Evolutionary conservation across 2,113 vertebrate species (phyloP).

Genomic region (Dicentrarchus labrax): DNA sequence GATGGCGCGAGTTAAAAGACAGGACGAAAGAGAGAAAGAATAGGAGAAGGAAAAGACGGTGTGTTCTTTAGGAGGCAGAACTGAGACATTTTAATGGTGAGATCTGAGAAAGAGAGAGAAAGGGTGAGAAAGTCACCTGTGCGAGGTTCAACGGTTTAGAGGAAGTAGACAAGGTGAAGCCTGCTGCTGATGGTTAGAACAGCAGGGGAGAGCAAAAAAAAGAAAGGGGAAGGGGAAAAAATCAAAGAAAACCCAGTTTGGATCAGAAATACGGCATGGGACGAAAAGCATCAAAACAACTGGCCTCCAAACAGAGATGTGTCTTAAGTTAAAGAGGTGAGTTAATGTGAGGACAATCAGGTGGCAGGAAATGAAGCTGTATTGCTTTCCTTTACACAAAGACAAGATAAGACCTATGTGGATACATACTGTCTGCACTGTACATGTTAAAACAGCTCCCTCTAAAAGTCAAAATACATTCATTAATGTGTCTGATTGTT

Average conservation of each 20-base stretch:
- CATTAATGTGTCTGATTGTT: not conserved
- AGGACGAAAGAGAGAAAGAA: slow-evolving; percentile 26
- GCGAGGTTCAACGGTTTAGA: slow-evolving; percentile 50
- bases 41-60: slow-evolving; percentile 17
- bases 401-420: not conserved
- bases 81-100: not conserved
- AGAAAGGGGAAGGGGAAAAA: slow-evolving; percentile 18
- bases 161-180: slow-evolving; percentile 41
- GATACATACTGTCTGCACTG: not conserved
- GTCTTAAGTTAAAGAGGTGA: not conserved
- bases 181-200: not conserved
- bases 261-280: slow-evolving; percentile 20
- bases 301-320: slow-evolving; percentile 25
- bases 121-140: slow-evolving; percentile 22
- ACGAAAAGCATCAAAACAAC: not conserved
- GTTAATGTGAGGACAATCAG: not conserved
- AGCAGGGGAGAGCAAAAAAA: not conserved
- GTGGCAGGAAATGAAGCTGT: slow-evolving; percentile 26
- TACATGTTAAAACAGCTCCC: not conserved
- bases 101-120: not conserved
- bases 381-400: slow-evolving; percentile 22
- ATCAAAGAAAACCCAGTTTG: slow-evolving; percentile 4
- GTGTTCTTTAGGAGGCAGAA: slow-evolving; percentile 23
- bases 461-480: not conserved
- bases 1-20: slow-evolving; percentile 68